phyloP scores from a whole-genome alignment of 2,797 vertebrate genomes.

The Xiphophorus birchmanni region DNA sequence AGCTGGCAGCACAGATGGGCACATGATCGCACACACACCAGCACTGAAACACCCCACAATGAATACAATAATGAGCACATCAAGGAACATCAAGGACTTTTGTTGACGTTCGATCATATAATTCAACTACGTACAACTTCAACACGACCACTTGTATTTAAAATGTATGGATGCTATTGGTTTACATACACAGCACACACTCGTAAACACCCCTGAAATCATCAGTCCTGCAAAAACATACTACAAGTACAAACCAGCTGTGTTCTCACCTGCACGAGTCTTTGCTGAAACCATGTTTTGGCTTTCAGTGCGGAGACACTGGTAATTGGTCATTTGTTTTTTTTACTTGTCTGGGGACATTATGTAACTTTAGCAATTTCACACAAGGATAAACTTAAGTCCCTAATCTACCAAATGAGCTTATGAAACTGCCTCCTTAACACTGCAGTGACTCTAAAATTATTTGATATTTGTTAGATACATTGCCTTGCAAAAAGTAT shows the following conservation, averaged over 20 bases:
- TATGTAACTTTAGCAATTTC: constrained; percentile 54
- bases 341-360: constrained; percentile 63
- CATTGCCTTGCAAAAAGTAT: neutral
- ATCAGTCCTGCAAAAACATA: neutral
- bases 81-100: neutral
- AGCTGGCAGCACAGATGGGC: constrained; percentile 25
- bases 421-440: constrained; percentile 40
- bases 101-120: neutral
- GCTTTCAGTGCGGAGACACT: constrained; percentile 42
- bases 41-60: neutral
- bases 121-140: neutral
- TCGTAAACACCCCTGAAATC: constrained; percentile 9
- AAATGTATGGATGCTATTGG: neutral
- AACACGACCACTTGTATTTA: neutral
- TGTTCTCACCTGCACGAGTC: constrained; percentile 46
- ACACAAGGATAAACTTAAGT: constrained; percentile 32
- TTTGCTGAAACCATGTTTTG: constrained; percentile 29
- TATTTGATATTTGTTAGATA: neutral
- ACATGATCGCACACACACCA: constrained; percentile 1
- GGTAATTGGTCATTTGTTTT: constrained; percentile 67
- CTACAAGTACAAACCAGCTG: constrained; percentile 15
- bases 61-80: neutral
- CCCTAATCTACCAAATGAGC: constrained; percentile 30
- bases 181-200: neutral
- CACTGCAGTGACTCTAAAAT: neutral